phyloP scores from a whole-genome alignment of 2,888 invertebrate genomes.

The Apamea crenata region DNA sequence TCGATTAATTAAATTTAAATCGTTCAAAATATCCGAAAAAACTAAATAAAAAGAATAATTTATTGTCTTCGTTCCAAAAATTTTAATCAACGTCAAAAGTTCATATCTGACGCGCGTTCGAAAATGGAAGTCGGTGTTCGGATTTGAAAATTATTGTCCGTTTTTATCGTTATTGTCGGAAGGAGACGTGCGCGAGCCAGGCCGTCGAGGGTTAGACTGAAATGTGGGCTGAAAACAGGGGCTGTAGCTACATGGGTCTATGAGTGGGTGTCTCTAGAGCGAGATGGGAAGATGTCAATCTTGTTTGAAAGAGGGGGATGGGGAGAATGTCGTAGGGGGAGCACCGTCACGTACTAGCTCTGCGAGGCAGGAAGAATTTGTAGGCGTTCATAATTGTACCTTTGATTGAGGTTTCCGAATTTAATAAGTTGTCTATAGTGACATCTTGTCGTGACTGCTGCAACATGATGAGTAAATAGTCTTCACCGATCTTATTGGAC shows the following conservation, averaged over 20 bases:
- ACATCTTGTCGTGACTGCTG: slow-evolving; percentile 57
- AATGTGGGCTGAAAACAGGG: slow-evolving; percentile 84
- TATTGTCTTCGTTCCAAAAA: slow-evolving; percentile 60
- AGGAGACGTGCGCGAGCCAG: slow-evolving; percentile 68
- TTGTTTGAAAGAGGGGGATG: slow-evolving; percentile 66
- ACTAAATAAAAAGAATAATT: slow-evolving; percentile 38
- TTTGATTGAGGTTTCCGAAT: slow-evolving; percentile 84
- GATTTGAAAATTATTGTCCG: slow-evolving; percentile 70
- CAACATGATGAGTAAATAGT: slow-evolving; percentile 53
- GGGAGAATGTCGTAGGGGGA: slow-evolving; percentile 72
- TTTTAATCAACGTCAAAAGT: slow-evolving; percentile 71
- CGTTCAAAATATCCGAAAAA: slow-evolving; percentile 35
- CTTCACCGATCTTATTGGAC: not conserved
- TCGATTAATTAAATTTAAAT: slow-evolving; percentile 43
- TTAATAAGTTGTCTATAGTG: slow-evolving; percentile 76
- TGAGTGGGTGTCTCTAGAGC: slow-evolving; percentile 84
- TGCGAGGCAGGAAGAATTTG: slow-evolving; percentile 83
- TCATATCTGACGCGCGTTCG: slow-evolving; percentile 71
- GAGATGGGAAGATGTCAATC: slow-evolving; percentile 67
- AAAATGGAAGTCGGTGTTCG: slow-evolving; percentile 66
- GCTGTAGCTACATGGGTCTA: slow-evolving; percentile 75
- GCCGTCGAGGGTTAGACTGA: slow-evolving; percentile 80
- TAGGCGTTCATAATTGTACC: slow-evolving; percentile 85
- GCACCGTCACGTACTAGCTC: slow-evolving; percentile 78
- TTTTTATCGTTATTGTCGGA: slow-evolving; percentile 44